Base-by-base conservation (phyloP, 35 echinoderm and acorn worm genomes). In the Chiridota heheva region DNA sequence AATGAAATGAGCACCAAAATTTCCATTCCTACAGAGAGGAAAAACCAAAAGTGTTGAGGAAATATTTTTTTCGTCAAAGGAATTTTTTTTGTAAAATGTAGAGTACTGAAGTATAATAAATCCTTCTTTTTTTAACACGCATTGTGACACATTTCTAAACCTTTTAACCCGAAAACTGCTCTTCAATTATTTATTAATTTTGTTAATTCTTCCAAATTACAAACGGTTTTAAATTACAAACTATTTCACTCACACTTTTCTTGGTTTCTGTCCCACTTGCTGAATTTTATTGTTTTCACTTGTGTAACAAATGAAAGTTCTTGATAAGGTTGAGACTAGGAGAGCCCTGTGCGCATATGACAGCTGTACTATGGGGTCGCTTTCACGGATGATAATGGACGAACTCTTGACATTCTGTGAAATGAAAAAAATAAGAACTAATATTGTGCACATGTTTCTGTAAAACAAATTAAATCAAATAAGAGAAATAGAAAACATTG, bases 191-290 rank as follows among this genome's bases (percentile, higher is more conserved):
- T n/a, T n/a, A n/a, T n/a, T n/a, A n/a, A n/a, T n/a, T n/a, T n/a
- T n/a, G n/a, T n/a, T n/a, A n/a, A n/a, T n/a, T n/a, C n/a, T n/a
- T n/a, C n/a, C n/a, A n/a, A n/a, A n/a, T n/a, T n/a, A n/a, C n/a
- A n/a, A n/a, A n/a, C n/a, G n/a, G n/a, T n/a, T n/a, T n/a, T n/a
- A n/a, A n/a, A n/a, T n/a, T n/a, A n/a, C n/a, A n/a, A n/a, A n/a
- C n/a, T n/a, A n/a, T n/a, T n/a, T 46, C 4, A 64, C 90, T 81
- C 49, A 98, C 95, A 61, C 77, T 84, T 98, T 98, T 78, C 95
- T 98, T 30, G 88, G 29, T 48, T 89, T 71, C 43, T 92, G 88
- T n/a, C 95, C 95, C 44, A 91, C 84, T 76, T 98, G 95, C 29
- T 88, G 64, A 29, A 87, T 64, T 61, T 69, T 88, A 34, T 89